Conservation (phyloP, 1,140 invertebrate genomes). For the Drosophila erecta region DNA sequence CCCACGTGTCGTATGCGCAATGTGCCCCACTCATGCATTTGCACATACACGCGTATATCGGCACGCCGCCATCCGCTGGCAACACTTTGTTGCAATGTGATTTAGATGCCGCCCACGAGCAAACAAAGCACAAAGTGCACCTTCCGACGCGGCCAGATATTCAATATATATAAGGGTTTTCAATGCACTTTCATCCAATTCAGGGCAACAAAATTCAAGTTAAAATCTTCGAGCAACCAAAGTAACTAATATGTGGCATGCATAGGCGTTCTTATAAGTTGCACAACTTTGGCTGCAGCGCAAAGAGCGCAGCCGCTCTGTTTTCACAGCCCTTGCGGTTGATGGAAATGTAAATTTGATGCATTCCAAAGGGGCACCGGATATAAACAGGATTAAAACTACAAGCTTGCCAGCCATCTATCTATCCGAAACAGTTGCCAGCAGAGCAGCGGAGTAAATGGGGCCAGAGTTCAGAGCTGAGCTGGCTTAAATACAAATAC, state of each 20-base stretch:
- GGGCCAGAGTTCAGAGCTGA: conserved; percentile 34
- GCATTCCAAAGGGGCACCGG: conserved; percentile 43
- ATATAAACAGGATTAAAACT: conserved; percentile 27
- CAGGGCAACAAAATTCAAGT: too few species aligned
- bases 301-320: conserved; percentile 26
- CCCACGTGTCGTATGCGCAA: conserved; percentile 74
- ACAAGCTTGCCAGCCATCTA: conserved; percentile 18
- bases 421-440: conserved; percentile 24
- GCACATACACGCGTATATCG: background rate
- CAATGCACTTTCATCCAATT: too few species aligned
- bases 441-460: conserved; percentile 26
- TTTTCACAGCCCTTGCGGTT: conserved; percentile 56
- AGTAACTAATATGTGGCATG: too few species aligned
- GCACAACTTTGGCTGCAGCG: background rate
- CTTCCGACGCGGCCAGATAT: conserved; percentile 8
- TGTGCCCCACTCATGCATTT: conserved; percentile 28
- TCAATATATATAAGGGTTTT: background rate
- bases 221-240: background rate
- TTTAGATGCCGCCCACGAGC: conserved; percentile 38
- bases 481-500: conserved; percentile 19
- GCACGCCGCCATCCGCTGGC: conserved; percentile 24
- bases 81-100: conserved; percentile 53
- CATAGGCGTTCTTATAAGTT: conserved; percentile 2
- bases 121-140: conserved; percentile 21
- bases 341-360: conserved; percentile 78